These are phyloP conservation scores for Mycalesis mineus DNA, from an alignment of 2,888 invertebrate species.

Conservation along the genomic window DNA sequence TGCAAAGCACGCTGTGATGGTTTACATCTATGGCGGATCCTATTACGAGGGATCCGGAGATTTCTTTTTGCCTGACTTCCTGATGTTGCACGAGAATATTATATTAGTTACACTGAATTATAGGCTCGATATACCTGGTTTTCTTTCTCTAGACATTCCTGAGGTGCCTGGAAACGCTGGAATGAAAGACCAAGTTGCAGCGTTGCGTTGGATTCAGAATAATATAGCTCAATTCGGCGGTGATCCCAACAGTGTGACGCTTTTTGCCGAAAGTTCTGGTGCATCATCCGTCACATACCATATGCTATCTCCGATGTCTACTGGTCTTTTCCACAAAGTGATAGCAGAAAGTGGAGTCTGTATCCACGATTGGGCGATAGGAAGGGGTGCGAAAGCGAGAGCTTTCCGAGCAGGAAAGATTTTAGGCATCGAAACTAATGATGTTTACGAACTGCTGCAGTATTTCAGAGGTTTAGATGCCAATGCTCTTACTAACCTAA, in stretches of 20 bases:
- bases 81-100: slow-evolving; percentile 54
- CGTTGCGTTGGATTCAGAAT: slow-evolving; percentile 50
- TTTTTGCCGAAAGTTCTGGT: slow-evolving; percentile 68
- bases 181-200: slow-evolving; percentile 58
- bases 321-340: slow-evolving; percentile 57
- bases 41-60: slow-evolving; percentile 57
- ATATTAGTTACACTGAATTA: slow-evolving; percentile 65
- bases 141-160: slow-evolving; percentile 44
- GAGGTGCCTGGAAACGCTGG: slow-evolving; percentile 63
- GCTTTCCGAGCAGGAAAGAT: slow-evolving; percentile 49
- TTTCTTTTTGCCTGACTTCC: slow-evolving; percentile 53
- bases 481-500: slow-evolving; percentile 40
- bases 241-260: slow-evolving; percentile 51
- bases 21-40: slow-evolving; percentile 64
- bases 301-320: slow-evolving; percentile 59
- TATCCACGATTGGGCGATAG: slow-evolving; percentile 48
- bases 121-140: slow-evolving; percentile 47
- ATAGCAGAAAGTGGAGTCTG: slow-evolving; percentile 60
- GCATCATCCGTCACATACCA: slow-evolving; percentile 54
- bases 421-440: slow-evolving; percentile 49
- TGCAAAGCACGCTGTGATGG: slow-evolving; percentile 56
- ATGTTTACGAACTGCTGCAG: slow-evolving; percentile 42
- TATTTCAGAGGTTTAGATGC: slow-evolving; percentile 46
- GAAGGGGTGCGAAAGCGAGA: slow-evolving; percentile 38
- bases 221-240: slow-evolving; percentile 56